Evolutionary conservation across 2,113 vertebrate genomes (phyloP).

Genomic region (Pelobates fuscus): DNA sequence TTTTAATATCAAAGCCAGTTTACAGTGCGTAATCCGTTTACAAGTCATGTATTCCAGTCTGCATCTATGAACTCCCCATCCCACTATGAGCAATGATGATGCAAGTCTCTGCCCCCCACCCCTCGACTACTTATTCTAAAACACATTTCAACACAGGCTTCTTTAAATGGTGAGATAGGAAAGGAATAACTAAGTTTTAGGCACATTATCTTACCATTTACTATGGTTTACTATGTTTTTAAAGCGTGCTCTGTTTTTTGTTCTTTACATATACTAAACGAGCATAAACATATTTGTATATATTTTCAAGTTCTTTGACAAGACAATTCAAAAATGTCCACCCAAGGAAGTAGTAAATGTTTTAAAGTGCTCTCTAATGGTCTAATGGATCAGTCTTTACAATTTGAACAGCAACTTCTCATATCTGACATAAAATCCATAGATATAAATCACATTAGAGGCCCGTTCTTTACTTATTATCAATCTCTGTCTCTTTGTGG

Average conservation of each 20-base stretch:
- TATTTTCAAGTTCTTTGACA: conserved; percentile 60
- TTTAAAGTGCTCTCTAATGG: conserved; percentile 88
- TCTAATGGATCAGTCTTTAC: conserved; percentile 92
- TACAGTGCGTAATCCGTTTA: no score
- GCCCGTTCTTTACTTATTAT: conserved; percentile 90
- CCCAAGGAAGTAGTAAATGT: conserved; percentile 73
- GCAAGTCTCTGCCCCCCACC: no score
- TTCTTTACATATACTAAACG: no score
- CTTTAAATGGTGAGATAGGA: conserved; percentile 4
- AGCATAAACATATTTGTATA: conserved; percentile 4
- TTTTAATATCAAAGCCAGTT: no score
- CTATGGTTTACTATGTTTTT: no score
- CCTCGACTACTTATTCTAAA: no score
- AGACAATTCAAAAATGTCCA: conserved; percentile 66
- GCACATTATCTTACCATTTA: no score
- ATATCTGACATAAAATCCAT: conserved; percentile 98
- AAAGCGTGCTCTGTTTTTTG: no score
- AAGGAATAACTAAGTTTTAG: no score
- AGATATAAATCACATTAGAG: conserved; percentile 96
- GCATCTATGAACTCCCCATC: no score
- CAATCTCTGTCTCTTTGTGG: conserved; percentile 95
- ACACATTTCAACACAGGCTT: neutral
- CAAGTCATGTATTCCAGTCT: no score
- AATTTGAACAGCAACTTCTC: conserved; percentile 91
- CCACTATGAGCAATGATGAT: no score